Evolutionary conservation across 2,797 vertebrate genomes (phyloP), one percentile per base, ranked within the genome.

Genomic region (Sebastes steindachneri): DNA sequence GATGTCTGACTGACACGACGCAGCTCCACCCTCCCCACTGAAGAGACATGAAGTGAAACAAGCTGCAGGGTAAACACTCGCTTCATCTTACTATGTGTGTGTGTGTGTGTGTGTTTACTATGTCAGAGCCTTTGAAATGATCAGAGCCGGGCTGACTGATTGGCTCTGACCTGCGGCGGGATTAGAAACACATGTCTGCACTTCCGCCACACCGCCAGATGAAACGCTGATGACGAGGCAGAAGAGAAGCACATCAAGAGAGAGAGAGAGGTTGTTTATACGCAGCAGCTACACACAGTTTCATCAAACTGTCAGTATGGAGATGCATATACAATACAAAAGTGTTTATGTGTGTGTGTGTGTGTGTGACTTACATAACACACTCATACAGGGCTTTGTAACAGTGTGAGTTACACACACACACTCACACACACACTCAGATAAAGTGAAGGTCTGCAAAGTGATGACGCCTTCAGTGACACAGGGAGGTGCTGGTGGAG

Each of bases 121-220:
- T 41, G 62, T 75, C 79, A 29, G 69, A 75, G 65, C 33, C 74
- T 86, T 77, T 86, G 82, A 86, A 80, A 82, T 28, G 37, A 80
- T 84, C 80, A 77, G 75, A 86, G 79, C 29, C 1, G 26, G n/a
- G 58, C 54, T 12, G 59, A 21, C 64, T 77, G 85, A 80, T 86
- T 82, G 63, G 37, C 64, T 77, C 45, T 37, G 72, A 83, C 82
- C 74, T 65, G 64, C 65, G 6, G 65, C 57, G 9, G 37, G 73
- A 87, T 87, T 78, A 74, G 28, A 82, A 86, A 80, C 86, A 88
- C 80, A 67, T 82, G 82, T 86, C 62, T 51, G 14, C 11, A 25
- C 58, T 63, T 85, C 63, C 23, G n/a, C 53, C 35, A 60, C 59
- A n/a, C 17, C 60, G 15, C 35, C 60, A 62, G 73, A 80, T 68